Conservation (phyloP, 2,888 invertebrate species). For the Eristalinus sepulchralis region DNA sequence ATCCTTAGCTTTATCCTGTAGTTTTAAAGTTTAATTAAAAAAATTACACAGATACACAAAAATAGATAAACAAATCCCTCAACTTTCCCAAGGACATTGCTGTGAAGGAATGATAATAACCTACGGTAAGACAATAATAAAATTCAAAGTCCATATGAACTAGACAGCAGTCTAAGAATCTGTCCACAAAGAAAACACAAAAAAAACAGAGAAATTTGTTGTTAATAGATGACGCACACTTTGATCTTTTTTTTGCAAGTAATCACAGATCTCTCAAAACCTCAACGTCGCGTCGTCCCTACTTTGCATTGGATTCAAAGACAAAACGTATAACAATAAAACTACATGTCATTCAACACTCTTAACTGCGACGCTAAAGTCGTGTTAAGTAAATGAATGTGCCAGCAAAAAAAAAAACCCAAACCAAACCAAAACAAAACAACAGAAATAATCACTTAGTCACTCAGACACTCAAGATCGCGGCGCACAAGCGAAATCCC, state of each 20-base stretch:
- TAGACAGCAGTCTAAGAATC: no score
- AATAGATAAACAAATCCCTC: background rate
- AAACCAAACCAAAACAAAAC: no score
- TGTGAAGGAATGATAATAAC: background rate
- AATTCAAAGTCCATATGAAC: no score
- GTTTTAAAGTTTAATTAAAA: background rate
- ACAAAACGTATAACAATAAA: background rate
- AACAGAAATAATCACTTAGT: background rate
- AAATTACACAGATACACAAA: background rate
- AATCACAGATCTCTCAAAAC: background rate
- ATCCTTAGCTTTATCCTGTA: no score
- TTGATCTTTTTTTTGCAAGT: background rate
- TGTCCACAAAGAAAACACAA: no score
- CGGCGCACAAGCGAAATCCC: conserved; percentile 28
- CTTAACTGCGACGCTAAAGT: background rate
- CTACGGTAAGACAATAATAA: no score
- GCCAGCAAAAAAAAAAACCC: background rate
- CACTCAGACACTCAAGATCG: background rate
- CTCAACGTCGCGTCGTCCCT: background rate
- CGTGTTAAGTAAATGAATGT: background rate
- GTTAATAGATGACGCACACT: background rate
- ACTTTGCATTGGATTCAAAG: background rate
- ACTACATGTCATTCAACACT: background rate
- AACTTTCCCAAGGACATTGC: background rate
- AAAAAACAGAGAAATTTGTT: no score